These are phyloP conservation scores for Apostichopus japonicus DNA, from an alignment of 35 echinoderm and acorn worm species.

Conservation along the genomic window DNA sequence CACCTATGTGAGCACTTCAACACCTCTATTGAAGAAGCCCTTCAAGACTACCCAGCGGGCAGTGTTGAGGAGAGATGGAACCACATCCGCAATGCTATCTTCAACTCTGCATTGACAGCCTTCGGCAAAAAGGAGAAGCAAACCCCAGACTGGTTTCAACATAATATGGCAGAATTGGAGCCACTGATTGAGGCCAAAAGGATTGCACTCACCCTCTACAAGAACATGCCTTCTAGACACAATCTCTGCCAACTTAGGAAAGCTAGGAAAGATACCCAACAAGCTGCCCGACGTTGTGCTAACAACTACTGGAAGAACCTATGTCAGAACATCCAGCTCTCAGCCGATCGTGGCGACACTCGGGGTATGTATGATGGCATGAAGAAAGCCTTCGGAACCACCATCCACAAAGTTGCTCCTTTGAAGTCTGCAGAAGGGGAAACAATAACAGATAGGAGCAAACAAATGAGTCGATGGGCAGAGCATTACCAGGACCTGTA, in stretches of 20 bases:
- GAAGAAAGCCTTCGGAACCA: conserved; percentile 25
- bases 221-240: conserved; percentile 11
- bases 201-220: conserved; percentile 21
- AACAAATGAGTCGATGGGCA: conserved; percentile 45
- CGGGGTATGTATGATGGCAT: conserved; percentile 52
- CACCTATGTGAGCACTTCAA: conserved; percentile 14
- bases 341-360: conserved; percentile 55
- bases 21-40: background rate
- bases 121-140: conserved; percentile 18
- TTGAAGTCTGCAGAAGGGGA: conserved; percentile 22
- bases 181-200: conserved; percentile 52
- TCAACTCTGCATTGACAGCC: conserved; percentile 8
- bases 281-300: conserved; percentile 41
- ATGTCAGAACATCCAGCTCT: conserved; percentile 2
- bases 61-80: conserved; percentile 51
- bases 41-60: background rate
- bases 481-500: conserved; percentile 41
- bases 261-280: conserved; percentile 32
- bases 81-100: conserved; percentile 20
- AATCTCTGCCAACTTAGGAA: conserved; percentile 40
- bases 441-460: conserved; percentile 23
- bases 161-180: background rate
- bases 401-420: conserved; percentile 34
- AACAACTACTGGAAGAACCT: conserved; percentile 65
- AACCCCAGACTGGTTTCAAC: background rate